Evolutionary conservation across 2,888 invertebrate species (phyloP), one percentile per base, ranked within the genome.

Genomic region (Trissoscelio sp.): DNA sequence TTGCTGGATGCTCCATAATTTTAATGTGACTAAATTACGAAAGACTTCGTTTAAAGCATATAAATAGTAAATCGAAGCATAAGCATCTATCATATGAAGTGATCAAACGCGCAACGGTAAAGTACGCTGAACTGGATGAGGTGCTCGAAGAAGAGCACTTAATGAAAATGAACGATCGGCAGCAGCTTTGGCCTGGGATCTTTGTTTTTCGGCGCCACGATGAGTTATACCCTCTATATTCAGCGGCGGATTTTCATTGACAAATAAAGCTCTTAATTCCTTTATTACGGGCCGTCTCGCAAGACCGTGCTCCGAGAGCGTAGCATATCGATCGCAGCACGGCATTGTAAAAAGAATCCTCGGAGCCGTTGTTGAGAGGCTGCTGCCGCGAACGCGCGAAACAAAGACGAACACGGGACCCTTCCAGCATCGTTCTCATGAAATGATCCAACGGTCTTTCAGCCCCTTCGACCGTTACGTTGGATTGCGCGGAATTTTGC

Each of bases 181-280:
- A 57, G 46, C 44, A 16, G 58, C 70, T 66, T 62, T 57, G 20
- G 42, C 9, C 5, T 7, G 28, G 22, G 18, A 58, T 58, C 72
- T 79, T 79, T 79, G 79, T 79, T 66, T 64, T 73, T 75, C 42
- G 58, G 64, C 34, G 37, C 39, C 12, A n/a, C 57, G 62, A 79
- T 46, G 73, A 74, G 62, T 74, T 79, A 80, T 75, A 24, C 69
- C 51, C 51, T 66, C 64, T 37, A 70, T 70, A 75, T 75, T 64
- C 74, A 28, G 42, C 42, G 60, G 28, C 37, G 55, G 55, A 70
- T 75, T 70, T 80, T 80, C 75, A 69, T 75, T 70, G 80, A 75
- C 80, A 69, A 57, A 69, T 74, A 69, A 69, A 73, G 74, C 79
- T 69, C 73, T 80, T 80, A 80, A 80, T 81, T 67, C 66, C 70